Percentiles rank a stretch among this genome's conserved stretches.
Conservation (phyloP, 2,888 invertebrate species). For the Rhodophaea formosa region DNA sequence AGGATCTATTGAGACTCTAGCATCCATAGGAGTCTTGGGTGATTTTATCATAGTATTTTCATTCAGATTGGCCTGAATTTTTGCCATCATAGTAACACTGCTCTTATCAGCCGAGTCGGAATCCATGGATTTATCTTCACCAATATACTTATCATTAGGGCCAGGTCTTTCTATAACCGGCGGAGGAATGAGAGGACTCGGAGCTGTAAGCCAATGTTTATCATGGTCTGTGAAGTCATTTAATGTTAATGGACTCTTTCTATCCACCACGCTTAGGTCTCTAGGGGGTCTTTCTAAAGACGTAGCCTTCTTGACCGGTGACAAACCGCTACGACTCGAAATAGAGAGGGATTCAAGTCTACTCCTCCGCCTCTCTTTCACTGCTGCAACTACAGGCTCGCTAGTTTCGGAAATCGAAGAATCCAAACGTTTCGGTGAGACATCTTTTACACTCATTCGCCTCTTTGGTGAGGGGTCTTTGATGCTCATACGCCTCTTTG, state of each 20-base stretch:
- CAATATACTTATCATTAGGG: slow-evolving; percentile 72
- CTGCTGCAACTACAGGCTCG: slow-evolving; percentile 29
- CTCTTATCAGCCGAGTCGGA: slow-evolving; percentile 68
- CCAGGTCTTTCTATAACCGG: slow-evolving; percentile 68
- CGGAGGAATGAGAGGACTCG: slow-evolving; percentile 63
- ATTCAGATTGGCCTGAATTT: slow-evolving; percentile 73
- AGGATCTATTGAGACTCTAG: slow-evolving; percentile 59
- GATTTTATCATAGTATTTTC: slow-evolving; percentile 78
- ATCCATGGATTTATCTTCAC: slow-evolving; percentile 69
- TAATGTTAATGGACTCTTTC: slow-evolving; percentile 45
- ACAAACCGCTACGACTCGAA: slow-evolving; percentile 33
- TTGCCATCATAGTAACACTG: slow-evolving; percentile 73
- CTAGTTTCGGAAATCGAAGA: slow-evolving; percentile 25
- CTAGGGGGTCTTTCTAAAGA: slow-evolving; percentile 34
- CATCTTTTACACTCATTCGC: slow-evolving; percentile 33
- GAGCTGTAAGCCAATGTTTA: slow-evolving; percentile 66
- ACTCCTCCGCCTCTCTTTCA: slow-evolving; percentile 39
- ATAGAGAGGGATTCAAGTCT: slow-evolving; percentile 32
- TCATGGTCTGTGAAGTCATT: slow-evolving; percentile 54
- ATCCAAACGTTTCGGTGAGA: slow-evolving; percentile 33
- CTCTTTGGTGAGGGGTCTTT: neutral
- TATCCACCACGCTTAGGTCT: slow-evolving; percentile 36
- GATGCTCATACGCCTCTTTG: slow-evolving; percentile 30
- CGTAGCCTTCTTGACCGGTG: slow-evolving; percentile 46
- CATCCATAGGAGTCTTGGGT: slow-evolving; percentile 75